Conservation (phyloP, 2,113 vertebrate genomes). For the Coptodon bakossiorum region DNA sequence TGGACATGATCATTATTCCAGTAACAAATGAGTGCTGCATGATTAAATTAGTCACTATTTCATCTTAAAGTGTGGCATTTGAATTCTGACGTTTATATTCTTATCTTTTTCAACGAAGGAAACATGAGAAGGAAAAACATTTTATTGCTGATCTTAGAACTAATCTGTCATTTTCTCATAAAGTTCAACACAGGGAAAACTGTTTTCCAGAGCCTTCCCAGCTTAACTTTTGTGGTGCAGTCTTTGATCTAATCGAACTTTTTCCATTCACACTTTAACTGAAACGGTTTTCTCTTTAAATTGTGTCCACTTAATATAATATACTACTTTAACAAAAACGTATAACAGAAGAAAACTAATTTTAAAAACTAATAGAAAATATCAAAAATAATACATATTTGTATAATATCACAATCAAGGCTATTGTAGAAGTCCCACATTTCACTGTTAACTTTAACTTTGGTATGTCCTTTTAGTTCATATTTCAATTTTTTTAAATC, state of each 20-base stretch:
- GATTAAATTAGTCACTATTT: neutral
- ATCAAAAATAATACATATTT: neutral
- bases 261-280: neutral
- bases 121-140: neutral
- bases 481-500: accelerated
- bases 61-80: neutral
- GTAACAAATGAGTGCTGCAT: neutral
- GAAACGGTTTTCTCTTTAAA: neutral
- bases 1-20: neutral
- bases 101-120: neutral
- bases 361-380: neutral
- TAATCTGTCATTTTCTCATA: neutral
- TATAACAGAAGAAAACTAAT: neutral
- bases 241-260: neutral
- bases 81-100: neutral
- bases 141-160: neutral
- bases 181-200: neutral
- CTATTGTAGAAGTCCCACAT: conserved; percentile 20
- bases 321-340: neutral
- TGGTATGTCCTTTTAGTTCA: neutral
- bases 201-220: accelerated
- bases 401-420: neutral
- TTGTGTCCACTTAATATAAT: neutral
- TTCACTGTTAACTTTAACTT: neutral
- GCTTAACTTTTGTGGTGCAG: neutral